These are phyloP conservation scores for Leptoteleia sp. DNA, from an alignment of 1,140 invertebrate species.

Conservation along the genomic window DNA sequence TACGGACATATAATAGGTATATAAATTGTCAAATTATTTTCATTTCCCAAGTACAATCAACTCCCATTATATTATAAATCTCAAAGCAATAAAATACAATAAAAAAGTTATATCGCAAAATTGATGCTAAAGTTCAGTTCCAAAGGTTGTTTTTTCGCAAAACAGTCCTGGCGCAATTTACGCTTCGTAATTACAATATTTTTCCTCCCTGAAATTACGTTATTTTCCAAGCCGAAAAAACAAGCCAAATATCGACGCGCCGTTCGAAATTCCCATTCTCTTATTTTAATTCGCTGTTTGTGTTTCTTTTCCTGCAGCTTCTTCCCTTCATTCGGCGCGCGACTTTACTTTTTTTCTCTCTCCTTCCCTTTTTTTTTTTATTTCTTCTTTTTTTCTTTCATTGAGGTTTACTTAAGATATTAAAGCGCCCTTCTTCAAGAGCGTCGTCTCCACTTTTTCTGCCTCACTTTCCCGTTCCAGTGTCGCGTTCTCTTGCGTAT, in stretches of 20 bases:
- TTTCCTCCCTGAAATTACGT: slow-evolving; percentile 4
- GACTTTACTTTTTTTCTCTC: slow-evolving; percentile 29
- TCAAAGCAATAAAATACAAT: too few species aligned
- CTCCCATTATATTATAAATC: too few species aligned
- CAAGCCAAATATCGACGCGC: slow-evolving; percentile 46
- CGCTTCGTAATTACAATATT: not conserved
- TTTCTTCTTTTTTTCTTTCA: too few species aligned
- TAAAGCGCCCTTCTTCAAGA: slow-evolving; percentile 75
- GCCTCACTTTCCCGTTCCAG: slow-evolving; percentile 57
- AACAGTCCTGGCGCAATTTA: slow-evolving; percentile 6
- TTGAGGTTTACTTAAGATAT: slow-evolving; percentile 80
- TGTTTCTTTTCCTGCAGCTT: slow-evolving; percentile 67
- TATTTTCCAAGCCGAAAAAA: slow-evolving; percentile 30
- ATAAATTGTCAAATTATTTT: too few species aligned
- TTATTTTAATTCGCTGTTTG: slow-evolving; percentile 79
- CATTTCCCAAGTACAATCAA: too few species aligned
- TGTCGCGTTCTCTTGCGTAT: slow-evolving; percentile 40
- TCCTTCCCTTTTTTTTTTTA: slow-evolving; percentile 15
- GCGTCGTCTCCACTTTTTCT: slow-evolving; percentile 59
- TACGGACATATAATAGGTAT: too few species aligned
- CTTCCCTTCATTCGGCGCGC: slow-evolving; percentile 56
- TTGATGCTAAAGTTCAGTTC: too few species aligned
- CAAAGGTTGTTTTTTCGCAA: not conserved
- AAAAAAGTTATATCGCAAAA: too few species aligned
- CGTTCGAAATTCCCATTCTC: slow-evolving; percentile 45